Conservation (phyloP, 2,113 vertebrate genomes). For the Nothobranchius kuhntae region DNA sequence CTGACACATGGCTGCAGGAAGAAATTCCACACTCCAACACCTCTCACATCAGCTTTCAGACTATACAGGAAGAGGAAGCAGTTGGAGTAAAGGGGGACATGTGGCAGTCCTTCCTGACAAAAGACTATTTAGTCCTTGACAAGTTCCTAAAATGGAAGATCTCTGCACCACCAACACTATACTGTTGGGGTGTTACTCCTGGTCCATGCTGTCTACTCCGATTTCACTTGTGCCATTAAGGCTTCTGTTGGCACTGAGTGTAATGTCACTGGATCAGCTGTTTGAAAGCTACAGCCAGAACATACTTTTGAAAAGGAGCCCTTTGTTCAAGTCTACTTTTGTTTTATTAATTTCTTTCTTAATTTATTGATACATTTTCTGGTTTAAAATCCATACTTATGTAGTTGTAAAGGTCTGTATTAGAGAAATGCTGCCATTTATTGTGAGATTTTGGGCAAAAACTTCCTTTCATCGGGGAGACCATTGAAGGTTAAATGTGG, state of each 20-base stretch:
- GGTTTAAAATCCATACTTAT: no score
- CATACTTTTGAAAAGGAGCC: no score
- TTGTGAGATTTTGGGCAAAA: no score
- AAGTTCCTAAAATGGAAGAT: background rate
- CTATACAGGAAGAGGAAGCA: background rate
- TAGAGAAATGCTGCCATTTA: no score
- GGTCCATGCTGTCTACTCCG: background rate
- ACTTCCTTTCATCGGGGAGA: no score
- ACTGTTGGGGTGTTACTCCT: background rate
- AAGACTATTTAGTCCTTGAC: background rate
- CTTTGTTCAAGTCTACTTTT: no score
- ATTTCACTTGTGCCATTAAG: background rate
- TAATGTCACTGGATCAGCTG: background rate
- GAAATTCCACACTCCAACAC: background rate
- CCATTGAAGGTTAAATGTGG: no score
- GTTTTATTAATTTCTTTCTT: no score
- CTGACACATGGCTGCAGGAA: background rate
- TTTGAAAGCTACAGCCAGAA: no score
- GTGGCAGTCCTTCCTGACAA: background rate
- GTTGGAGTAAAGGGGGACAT: background rate
- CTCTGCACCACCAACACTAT: background rate
- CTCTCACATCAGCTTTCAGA: background rate
- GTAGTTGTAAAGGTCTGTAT: no score
- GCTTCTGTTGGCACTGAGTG: background rate
- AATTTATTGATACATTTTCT: no score